Percentiles rank a stretch among this genome's conserved stretches.
phyloP scores from a whole-genome alignment of 1,140 invertebrate genomes.

The Portunus trituberculatus region DNA sequence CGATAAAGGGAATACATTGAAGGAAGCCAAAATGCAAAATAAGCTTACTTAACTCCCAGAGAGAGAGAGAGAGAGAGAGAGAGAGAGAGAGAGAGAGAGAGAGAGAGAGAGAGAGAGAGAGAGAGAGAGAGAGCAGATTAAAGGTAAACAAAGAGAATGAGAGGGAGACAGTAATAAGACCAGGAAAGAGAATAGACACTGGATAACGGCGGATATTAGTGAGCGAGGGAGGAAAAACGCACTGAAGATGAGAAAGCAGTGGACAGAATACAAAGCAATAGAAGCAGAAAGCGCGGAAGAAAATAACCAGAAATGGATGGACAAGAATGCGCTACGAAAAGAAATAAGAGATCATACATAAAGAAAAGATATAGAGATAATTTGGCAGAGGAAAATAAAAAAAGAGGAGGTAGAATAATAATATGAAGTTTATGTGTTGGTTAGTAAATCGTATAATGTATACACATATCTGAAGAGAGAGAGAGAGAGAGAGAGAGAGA shows the following conservation, averaged over 20 bases:
- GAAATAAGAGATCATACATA: too few relatives aligned
- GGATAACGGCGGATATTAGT: not conserved
- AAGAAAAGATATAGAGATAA: too few relatives aligned
- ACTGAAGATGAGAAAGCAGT: not conserved
- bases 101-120: too few relatives aligned
- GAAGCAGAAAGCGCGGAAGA: not conserved
- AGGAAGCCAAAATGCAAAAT: not conserved
- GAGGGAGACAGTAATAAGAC: not conserved
- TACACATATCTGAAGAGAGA: too few relatives aligned
- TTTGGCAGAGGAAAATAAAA: too few relatives aligned
- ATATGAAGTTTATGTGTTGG: too few relatives aligned
- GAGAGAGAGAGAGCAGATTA: not conserved
- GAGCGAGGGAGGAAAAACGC: not conserved
- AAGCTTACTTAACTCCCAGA: not conserved
- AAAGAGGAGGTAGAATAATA: too few relatives aligned
- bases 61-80: not conserved
- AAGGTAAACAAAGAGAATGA: not conserved
- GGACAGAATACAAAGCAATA: not conserved
- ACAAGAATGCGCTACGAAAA: not conserved
- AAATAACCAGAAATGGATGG: not conserved
- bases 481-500: too few relatives aligned
- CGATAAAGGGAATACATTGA: constrained; percentile 3
- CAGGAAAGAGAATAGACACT: not conserved
- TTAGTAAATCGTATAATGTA: too few relatives aligned
- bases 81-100: not conserved